These are phyloP conservation scores for Colistium nudipinnis DNA, from an alignment of 2,113 vertebrate genomes.

Conservation along the genomic window DNA sequence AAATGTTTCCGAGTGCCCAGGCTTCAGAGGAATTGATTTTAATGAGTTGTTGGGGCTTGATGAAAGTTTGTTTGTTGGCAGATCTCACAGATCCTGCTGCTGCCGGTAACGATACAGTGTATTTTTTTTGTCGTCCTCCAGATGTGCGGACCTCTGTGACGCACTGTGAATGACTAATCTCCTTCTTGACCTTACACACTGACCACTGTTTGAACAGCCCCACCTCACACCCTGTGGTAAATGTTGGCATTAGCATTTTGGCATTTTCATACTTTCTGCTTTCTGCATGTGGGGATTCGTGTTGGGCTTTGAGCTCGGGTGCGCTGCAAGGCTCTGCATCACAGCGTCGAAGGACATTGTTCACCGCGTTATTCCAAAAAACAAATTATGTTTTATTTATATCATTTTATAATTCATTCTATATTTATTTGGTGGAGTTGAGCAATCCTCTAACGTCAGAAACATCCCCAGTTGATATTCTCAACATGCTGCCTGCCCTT, in stretches of 20 bases:
- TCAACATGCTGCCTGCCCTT: constrained; percentile 65
- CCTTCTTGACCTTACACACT: constrained; percentile 70
- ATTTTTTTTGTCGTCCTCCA: constrained; percentile 18
- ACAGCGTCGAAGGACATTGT: constrained; percentile 11
- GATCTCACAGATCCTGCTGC: constrained; percentile 4
- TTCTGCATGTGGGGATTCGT: constrained; percentile 46
- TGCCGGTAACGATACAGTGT: constrained; percentile 15
- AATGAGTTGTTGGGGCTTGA: not conserved
- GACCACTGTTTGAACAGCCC: constrained; percentile 76
- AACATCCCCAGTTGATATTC: constrained; percentile 51
- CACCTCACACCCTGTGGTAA: constrained; percentile 75
- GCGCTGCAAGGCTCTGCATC: not conserved
- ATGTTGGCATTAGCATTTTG: constrained; percentile 87
- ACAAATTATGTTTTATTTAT: too few relatives aligned
- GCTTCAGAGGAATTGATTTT: not conserved
- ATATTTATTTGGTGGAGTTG: too few relatives aligned
- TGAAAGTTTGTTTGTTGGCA: not conserved
- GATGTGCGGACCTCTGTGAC: constrained; percentile 39
- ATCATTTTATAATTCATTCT: too few relatives aligned
- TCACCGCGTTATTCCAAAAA: not conserved
- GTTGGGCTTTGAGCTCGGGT: constrained; percentile 19
- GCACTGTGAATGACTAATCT: constrained; percentile 68
- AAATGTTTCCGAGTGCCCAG: not conserved
- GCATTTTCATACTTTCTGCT: constrained; percentile 78
- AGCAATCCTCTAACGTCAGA: constrained; percentile 36